Evolutionary conservation across 2,797 vertebrate species (phyloP).

Genomic region (Brachyrhaphis roseni): DNA sequence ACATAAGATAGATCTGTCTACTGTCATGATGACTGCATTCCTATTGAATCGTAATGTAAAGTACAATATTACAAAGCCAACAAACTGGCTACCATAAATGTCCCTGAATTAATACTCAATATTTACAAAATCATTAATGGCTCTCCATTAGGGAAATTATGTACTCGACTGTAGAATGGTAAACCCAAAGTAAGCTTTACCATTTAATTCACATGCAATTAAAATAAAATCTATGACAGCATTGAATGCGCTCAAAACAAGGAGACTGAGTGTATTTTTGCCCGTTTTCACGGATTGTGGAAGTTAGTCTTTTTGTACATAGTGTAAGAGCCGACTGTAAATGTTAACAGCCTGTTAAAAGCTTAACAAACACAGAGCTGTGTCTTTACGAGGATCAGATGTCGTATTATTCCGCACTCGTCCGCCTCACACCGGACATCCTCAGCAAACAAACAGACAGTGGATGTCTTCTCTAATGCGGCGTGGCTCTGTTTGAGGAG

Average conservation of each 20-base stretch:
- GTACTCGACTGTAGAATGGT: neutral
- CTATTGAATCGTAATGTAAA: neutral
- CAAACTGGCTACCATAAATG: constrained; percentile 31
- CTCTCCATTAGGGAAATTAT: neutral
- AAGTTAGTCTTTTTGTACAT: constrained; percentile 49
- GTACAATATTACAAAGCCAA: constrained; percentile 4
- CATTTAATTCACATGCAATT: neutral
- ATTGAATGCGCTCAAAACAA: neutral
- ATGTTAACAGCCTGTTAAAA: constrained; percentile 84
- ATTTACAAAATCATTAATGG: constrained; percentile 36
- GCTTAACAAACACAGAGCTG: constrained; percentile 81
- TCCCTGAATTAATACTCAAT: neutral
- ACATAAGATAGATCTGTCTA: neutral
- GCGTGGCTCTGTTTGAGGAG: constrained; percentile 64
- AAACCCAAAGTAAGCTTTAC: neutral
- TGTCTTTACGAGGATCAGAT: constrained; percentile 72
- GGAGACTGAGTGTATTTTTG: constrained; percentile 14
- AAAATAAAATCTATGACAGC: neutral
- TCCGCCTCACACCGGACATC: constrained; percentile 71
- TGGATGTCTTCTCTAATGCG: constrained; percentile 66
- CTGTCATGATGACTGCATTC: neutral
- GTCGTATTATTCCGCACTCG: constrained; percentile 56
- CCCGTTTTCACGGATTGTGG: constrained; percentile 19
- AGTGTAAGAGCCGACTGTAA: constrained; percentile 29
- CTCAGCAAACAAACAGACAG: constrained; percentile 79